Conservation (phyloP, 2,113 vertebrate species). For the Centrocercus urophasianus region DNA sequence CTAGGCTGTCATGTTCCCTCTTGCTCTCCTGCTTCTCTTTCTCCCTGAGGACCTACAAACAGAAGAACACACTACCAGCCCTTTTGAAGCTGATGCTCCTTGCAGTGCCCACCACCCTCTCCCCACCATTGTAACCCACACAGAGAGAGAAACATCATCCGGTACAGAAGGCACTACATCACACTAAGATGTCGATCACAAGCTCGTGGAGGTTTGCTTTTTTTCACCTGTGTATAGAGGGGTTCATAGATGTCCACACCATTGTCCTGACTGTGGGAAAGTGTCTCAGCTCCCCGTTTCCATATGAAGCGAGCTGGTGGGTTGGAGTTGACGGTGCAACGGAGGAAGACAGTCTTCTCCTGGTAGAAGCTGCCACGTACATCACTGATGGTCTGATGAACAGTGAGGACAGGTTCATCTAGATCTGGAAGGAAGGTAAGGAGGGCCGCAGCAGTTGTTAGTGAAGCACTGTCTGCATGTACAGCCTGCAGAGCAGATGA, state of each 20-base stretch:
- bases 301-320: slow-evolving; percentile 97
- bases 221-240: slow-evolving; percentile 92
- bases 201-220: not conserved
- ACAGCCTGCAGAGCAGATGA: slow-evolving; percentile 7
- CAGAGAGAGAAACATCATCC: not conserved
- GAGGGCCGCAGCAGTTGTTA: slow-evolving; percentile 32
- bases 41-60: fast-evolving
- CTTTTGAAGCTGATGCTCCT: not conserved
- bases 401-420: slow-evolving; percentile 91
- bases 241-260: slow-evolving; percentile 98
- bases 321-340: slow-evolving; percentile 98
- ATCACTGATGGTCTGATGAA: slow-evolving; percentile 97
- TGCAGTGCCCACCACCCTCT: not conserved
- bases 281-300: slow-evolving; percentile 87
- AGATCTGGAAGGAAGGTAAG: slow-evolving; percentile 84
- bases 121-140: not conserved
- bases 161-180: not conserved
- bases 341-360: slow-evolving; percentile 97
- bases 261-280: slow-evolving; percentile 97
- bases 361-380: slow-evolving; percentile 97
- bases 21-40: not conserved
- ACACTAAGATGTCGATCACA: not conserved
- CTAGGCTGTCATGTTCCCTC: not conserved
- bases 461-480: not conserved
- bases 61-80: not conserved